A percentile compares a stretch with the other conserved stretches of the same genome.
Conservation (phyloP, 2,113 vertebrate species). For the Opisthocomus hoazin region DNA sequence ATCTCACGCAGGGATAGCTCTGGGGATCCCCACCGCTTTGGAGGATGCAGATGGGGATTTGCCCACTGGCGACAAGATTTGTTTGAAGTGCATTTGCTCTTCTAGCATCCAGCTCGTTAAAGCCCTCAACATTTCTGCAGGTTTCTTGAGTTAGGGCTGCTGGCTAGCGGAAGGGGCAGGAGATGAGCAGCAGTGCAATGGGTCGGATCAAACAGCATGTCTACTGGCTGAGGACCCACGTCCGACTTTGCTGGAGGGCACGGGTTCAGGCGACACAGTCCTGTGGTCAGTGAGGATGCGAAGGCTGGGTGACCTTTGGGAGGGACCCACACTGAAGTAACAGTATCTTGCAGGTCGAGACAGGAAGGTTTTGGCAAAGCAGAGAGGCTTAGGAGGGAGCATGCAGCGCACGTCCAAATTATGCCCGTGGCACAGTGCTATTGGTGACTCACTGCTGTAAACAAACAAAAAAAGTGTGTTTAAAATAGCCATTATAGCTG, state of each 20-base stretch:
- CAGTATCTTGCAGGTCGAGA: background rate
- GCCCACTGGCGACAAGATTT: background rate
- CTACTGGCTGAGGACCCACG: background rate
- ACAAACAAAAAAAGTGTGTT: background rate
- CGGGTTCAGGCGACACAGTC: background rate
- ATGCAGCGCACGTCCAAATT: background rate
- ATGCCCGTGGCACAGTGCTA: background rate
- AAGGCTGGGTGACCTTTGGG: background rate
- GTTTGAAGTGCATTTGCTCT: background rate
- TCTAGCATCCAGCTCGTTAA: background rate
- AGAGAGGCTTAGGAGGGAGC: background rate
- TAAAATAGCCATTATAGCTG: background rate
- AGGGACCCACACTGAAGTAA: background rate
- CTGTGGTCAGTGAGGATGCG: accelerated
- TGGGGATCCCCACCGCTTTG: accelerated
- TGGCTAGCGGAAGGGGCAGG: background rate
- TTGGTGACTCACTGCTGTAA: conserved; percentile 13
- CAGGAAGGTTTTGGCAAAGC: background rate
- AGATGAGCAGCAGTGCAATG: background rate
- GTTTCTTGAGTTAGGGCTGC: background rate
- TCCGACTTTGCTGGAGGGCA: background rate
- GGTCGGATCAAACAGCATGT: background rate
- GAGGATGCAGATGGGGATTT: background rate
- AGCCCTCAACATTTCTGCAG: background rate
- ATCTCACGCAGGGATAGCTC: background rate